Percentiles rank a stretch among this genome's conserved stretches.
Evolutionary conservation across 1,140 invertebrate genomes (phyloP).

Genomic region (Caenorhabditis remanei): DNA sequence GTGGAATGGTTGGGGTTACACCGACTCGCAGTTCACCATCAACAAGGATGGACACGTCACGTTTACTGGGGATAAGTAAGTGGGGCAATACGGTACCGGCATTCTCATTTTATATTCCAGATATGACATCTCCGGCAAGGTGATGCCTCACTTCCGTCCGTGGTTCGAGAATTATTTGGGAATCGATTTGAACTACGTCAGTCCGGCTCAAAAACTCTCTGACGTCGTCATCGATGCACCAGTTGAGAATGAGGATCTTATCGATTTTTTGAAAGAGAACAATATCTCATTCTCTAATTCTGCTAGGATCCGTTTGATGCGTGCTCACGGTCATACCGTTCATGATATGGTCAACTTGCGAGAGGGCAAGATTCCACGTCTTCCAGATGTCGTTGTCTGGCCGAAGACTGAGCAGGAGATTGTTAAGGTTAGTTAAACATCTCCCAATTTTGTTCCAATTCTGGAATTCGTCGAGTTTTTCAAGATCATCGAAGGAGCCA

Average conservation of each 20-base stretch:
- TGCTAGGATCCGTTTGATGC: slow-evolving; percentile 87
- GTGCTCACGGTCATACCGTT: slow-evolving; percentile 94
- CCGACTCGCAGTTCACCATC: slow-evolving; percentile 87
- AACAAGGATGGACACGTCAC: slow-evolving; percentile 82
- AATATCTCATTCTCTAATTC: slow-evolving; percentile 85
- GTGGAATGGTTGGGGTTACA: slow-evolving; percentile 99
- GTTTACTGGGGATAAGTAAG: slow-evolving; percentile 85
- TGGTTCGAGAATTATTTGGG: slow-evolving; percentile 87
- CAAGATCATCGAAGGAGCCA: slow-evolving; percentile 86
- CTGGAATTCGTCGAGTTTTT: too few relatives aligned
- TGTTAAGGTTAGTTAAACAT: too few relatives aligned
- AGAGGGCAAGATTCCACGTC: slow-evolving; percentile 84
- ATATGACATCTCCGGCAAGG: slow-evolving; percentile 81
- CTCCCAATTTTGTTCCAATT: too few relatives aligned
- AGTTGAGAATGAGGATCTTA: slow-evolving; percentile 79
- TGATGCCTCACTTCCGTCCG: slow-evolving; percentile 85
- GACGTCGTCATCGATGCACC: slow-evolving; percentile 49
- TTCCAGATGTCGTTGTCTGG: slow-evolving; percentile 95
- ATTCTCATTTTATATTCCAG: background rate
- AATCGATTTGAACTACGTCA: slow-evolving; percentile 81
- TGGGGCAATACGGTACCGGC: background rate
- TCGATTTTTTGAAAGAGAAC: slow-evolving; percentile 82
- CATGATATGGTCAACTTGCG: slow-evolving; percentile 88
- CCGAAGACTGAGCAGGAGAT: slow-evolving; percentile 80
- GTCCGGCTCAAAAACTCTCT: slow-evolving; percentile 78